Base-by-base conservation (phyloP, 1,140 invertebrate genomes). In the Atta texana region DNA sequence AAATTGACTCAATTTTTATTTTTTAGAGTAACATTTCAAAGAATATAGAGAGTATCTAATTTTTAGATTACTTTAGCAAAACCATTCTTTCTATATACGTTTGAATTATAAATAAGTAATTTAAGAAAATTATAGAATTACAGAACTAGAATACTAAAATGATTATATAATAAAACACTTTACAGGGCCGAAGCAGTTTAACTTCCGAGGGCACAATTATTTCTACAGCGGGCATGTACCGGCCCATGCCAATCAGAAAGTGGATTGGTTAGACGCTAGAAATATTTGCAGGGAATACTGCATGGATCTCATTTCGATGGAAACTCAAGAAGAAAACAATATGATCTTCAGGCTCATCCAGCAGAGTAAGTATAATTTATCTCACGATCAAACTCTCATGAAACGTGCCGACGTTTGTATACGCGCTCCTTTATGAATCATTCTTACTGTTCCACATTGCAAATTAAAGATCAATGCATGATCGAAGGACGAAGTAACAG, bases 231-330 rank as follows among this genome's bases (percentile, higher is more conserved):
- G 97, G 14, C 98, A 98, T 93, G 96, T 98, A 69, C 97, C 97
- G 14, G 96, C 96, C 68, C 96, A 98, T 85, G 96, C 97, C 59
- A 97, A 97, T 92, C 96, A 96, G 92, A 98, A 97, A 94, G 96
- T 98, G 18, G 98, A 99, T 94, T 99, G 98, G 98, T 95, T 98
- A 81, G 98, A 98, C 89, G 98, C 97, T 21, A 97, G 98, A 90
- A 99, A 99, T 94, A 96, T 98, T 86, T 99, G 98, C 95, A 96
- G 98, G 85, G 97, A 98, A 94, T 98, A 98, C 93, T 99, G 98
- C 94, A 99, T 99, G 98, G 98, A 98, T 93, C 96, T 98, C 63
- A 97, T 98, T 5, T 98, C 98, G 1, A 95, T 98, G 90, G 98
- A 99, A 94, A 97, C 97, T 1, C 97, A 98, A 94, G 97, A 98